Evolutionary conservation across 1,140 invertebrate species (phyloP).

Genomic region (Pseudomyrmex dendroicus): DNA sequence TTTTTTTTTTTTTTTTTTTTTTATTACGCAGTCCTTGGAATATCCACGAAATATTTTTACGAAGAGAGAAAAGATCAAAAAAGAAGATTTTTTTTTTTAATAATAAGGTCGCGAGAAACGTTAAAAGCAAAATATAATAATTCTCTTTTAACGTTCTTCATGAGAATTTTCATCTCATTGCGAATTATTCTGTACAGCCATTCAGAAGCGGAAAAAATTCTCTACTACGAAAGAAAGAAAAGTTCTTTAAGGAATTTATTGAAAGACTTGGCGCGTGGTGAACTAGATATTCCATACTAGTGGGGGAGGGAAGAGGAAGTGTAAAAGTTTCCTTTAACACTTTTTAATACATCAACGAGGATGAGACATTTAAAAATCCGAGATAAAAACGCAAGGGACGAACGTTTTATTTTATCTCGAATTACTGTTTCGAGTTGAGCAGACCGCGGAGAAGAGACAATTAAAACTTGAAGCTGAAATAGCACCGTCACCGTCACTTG

Average conservation of each 20-base stretch:
- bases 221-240: slow-evolving; percentile 19
- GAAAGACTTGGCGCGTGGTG: slow-evolving; percentile 8
- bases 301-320: not conserved
- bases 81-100: not conserved
- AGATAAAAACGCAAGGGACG: slow-evolving; percentile 59
- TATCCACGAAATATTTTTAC: not conserved
- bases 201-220: slow-evolving; percentile 17
- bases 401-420: slow-evolving; percentile 69
- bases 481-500: slow-evolving; percentile 71
- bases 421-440: slow-evolving; percentile 65
- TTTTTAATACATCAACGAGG: slow-evolving; percentile 40
- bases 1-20: not conserved
- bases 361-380: slow-evolving; percentile 61
- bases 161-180: slow-evolving; percentile 25
- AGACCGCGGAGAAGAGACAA: slow-evolving; percentile 71
- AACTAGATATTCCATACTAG: slow-evolving; percentile 11
- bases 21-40: not conserved
- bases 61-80: not conserved
- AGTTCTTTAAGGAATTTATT: slow-evolving; percentile 30
- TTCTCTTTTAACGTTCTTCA: not conserved
- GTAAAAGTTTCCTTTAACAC: slow-evolving; percentile 50
- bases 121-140: slow-evolving; percentile 12
- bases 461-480: slow-evolving; percentile 74
- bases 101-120: not conserved
- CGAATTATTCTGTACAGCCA: not conserved